A percentile compares a stretch with the other conserved stretches of the same genome.
Evolutionary conservation across 2,797 vertebrate species (phyloP).

Genomic region (Meda fulgida): DNA sequence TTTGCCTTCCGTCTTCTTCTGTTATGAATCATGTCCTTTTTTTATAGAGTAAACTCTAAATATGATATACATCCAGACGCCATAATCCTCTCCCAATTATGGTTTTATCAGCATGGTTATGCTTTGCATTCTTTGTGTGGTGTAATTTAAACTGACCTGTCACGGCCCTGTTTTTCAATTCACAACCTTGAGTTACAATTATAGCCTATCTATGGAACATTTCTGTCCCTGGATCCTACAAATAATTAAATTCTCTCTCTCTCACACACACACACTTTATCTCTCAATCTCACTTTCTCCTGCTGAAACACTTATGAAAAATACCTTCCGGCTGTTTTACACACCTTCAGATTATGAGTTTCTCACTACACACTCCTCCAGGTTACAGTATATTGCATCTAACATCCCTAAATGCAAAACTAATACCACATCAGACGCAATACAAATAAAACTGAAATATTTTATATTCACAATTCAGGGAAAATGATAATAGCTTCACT

Average conservation of each 20-base stretch:
- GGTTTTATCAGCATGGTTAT: conserved; percentile 63
- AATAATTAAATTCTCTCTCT: conserved; percentile 60
- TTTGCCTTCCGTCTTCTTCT: conserved; percentile 2
- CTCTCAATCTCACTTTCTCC: conserved; percentile 36
- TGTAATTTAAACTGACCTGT: conserved; percentile 81
- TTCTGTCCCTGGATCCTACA: conserved; percentile 51
- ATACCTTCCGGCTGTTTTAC: conserved; percentile 27
- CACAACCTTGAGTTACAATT: conserved; percentile 79
- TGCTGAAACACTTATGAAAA: conserved; percentile 35
- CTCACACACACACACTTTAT: too few species aligned
- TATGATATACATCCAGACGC: conserved; percentile 56
- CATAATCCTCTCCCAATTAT: conserved; percentile 61
- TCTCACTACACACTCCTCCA: conserved; percentile 14
- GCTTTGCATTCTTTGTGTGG: conserved; percentile 69
- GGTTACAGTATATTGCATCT: background rate
- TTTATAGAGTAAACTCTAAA: conserved; percentile 30
- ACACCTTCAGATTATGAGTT: conserved; percentile 14
- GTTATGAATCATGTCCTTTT: background rate
- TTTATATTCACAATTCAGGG: background rate
- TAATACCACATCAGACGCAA: background rate
- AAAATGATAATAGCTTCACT: background rate
- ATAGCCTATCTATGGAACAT: conserved; percentile 67
- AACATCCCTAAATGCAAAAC: conserved; percentile 6
- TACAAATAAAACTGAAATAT: conserved; percentile 1
- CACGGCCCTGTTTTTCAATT: conserved; percentile 74